Conservation (phyloP, 2,113 vertebrate species). For the Zosterops hypoxanthus region DNA sequence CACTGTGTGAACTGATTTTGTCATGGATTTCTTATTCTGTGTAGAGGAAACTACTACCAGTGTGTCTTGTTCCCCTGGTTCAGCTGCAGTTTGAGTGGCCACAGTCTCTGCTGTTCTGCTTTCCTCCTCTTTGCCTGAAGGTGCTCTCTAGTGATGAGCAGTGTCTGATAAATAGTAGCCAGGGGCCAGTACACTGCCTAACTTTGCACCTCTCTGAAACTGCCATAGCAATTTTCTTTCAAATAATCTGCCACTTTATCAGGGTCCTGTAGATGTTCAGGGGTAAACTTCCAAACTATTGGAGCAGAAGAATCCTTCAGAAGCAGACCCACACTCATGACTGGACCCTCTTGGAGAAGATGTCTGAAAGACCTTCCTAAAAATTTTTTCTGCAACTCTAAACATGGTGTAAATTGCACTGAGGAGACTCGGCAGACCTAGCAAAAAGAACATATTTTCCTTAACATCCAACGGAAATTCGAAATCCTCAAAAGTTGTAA, state of each 20-base stretch:
- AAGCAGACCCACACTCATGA: not conserved
- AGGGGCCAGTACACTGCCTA: not conserved
- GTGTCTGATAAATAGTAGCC: not conserved
- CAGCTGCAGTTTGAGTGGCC: not conserved
- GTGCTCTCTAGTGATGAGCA: not conserved
- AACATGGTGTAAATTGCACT: not conserved
- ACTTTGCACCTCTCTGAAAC: not conserved
- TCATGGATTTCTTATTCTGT: not conserved
- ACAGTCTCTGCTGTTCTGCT: not conserved
- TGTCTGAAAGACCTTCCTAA: not conserved
- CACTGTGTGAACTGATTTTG: not conserved
- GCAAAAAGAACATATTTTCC: not conserved
- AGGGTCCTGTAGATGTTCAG: not conserved
- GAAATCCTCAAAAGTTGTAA: not conserved
- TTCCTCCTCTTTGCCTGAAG: not conserved
- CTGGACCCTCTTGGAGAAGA: not conserved
- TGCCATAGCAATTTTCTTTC: not conserved
- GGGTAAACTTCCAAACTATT: not conserved
- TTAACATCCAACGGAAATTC: not conserved
- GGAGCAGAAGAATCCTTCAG: not conserved
- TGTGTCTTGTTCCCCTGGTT: not conserved
- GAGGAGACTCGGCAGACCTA: not conserved
- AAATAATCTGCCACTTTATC: not conserved
- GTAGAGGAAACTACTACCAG: not conserved
- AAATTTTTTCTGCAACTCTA: not conserved